Conservation (phyloP, 2,113 vertebrate genomes). For the Tupaia chinensis region DNA sequence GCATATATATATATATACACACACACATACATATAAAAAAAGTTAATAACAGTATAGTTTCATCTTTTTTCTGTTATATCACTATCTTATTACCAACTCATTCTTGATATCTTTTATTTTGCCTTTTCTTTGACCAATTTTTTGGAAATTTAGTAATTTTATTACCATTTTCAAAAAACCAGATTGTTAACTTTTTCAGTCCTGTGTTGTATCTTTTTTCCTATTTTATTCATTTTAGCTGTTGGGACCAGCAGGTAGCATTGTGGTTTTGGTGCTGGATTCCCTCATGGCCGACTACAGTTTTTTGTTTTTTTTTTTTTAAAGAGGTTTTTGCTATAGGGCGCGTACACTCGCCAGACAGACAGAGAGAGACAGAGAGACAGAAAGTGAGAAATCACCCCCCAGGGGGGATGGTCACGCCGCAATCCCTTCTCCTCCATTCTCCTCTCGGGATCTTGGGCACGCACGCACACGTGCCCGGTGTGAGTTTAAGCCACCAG, state of each 20-base stretch:
- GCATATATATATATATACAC: not conserved
- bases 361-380: too few relatives aligned
- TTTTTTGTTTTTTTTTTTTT: too few relatives aligned
- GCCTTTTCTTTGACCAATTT: not conserved
- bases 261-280: too few relatives aligned
- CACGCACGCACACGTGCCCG: too few relatives aligned
- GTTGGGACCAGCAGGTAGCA: not conserved
- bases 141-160: conserved; percentile 19
- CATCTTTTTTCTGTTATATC: not conserved
- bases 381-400: too few relatives aligned
- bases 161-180: not conserved
- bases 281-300: too few relatives aligned
- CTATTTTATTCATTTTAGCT: not conserved
- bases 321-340: too few relatives aligned
- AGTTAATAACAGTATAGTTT: not conserved
- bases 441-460: not conserved
- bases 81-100: not conserved
- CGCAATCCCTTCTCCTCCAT: not conserved
- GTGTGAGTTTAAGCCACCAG: too few relatives aligned
- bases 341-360: too few relatives aligned
- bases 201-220: not conserved
- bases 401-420: too few relatives aligned
- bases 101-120: not conserved
- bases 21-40: not conserved
- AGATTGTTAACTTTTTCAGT: not conserved